Evolutionary conservation across 2,113 vertebrate species (phyloP), one percentile per base, ranked within the genome.

Genomic region (Otocyon megalotis): DNA sequence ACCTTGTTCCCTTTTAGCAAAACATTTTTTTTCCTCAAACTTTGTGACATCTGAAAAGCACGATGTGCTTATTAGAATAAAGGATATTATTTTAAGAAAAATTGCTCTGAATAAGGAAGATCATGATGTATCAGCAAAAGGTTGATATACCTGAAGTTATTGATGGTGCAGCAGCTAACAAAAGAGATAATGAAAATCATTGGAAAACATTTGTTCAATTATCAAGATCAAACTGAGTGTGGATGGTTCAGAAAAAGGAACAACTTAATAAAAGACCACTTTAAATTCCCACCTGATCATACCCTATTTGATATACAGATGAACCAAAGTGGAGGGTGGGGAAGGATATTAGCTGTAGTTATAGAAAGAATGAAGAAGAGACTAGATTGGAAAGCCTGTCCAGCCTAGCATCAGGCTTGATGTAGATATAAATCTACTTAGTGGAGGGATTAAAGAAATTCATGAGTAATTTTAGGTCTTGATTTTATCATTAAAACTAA

Each of bases 71-170:
- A 81, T 94, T 93, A 93, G 17, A 96, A 96, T 86, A 71, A 88
- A 88, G 88, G 24, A 60, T 54, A 88, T 72, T 97, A 93, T 90
- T 88, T 94, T 88, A 88, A 96, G 26, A 95, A 97, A 24, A 94
- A 92, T 88, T 32, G 14, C 8, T 90, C n/a, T 81, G 65, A 96
- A 72, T 84, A 89, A 93, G 74, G 2, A 93, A 96, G 79, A 90
- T 93, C 15, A 93, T 82, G 58, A 69, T 89, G 62, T 88, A 92
- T 82, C 11, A 74, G 72, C n/a, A 93, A 63, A 69, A 85, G 30
- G 3, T 26, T 77, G 63, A 77, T 67, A 84, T 10, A 37, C 20
- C 50, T 67, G 13, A 92, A 97, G 50, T 96, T 88, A 88, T 50
- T 95, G 76, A 88, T 72, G 20, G 60, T 63, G 2, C 3, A 82